Conservation (phyloP, 2,797 vertebrate genomes). For the Lacerta agilis region DNA sequence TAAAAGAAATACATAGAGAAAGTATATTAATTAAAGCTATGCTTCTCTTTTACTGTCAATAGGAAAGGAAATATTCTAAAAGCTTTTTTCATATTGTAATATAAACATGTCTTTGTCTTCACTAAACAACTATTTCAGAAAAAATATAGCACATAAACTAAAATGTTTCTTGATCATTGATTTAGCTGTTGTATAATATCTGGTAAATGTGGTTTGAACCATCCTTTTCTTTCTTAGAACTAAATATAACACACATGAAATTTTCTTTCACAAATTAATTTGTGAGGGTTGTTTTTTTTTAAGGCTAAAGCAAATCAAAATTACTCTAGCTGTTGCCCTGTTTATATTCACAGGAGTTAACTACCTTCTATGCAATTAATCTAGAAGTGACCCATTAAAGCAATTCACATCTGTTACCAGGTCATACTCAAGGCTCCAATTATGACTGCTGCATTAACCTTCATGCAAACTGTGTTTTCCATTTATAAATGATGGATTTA, state of each 20-base stretch:
- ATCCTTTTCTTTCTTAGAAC: background rate
- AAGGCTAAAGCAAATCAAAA: constrained; percentile 38
- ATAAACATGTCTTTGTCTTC: background rate
- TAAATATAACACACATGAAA: background rate
- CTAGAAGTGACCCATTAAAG: constrained; percentile 58
- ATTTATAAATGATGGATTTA: constrained; percentile 53
- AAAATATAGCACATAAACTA: background rate
- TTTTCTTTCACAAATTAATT: constrained; percentile 1
- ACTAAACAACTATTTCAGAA: background rate
- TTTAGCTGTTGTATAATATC: background rate
- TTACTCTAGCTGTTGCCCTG: constrained; percentile 49
- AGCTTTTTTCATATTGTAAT: background rate
- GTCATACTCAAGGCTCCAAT: constrained; percentile 53
- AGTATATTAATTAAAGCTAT: background rate
- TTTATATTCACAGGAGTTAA: constrained; percentile 50
- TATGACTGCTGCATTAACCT: constrained; percentile 58
- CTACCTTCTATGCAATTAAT: constrained; percentile 57
- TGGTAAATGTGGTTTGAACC: background rate
- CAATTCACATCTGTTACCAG: constrained; percentile 50
- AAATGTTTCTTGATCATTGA: background rate
- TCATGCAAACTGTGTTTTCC: constrained; percentile 42
- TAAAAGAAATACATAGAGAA: background rate
- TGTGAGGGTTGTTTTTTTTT: background rate
- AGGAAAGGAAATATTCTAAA: background rate
- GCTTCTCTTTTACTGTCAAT: background rate